phyloP scores from a whole-genome alignment of 2,797 vertebrate species.

The Crenuchus spilurus region DNA sequence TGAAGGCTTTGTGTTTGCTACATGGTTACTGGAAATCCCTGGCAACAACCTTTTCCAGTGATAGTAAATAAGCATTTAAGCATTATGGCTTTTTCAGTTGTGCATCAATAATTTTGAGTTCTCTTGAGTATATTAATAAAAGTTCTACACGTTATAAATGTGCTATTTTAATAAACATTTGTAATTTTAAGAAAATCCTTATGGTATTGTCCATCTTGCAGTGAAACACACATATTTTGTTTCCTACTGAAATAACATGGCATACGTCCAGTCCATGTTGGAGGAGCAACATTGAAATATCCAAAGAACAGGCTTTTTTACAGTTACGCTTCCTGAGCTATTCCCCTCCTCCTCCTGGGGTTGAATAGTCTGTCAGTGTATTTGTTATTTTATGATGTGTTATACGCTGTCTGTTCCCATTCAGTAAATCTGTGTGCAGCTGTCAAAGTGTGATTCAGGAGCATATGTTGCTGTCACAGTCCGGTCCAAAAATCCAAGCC shows the following conservation, averaged over 20 bases:
- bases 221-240: slow-evolving; percentile 1
- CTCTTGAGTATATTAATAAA: too few relatives aligned
- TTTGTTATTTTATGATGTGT: not conserved
- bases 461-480: slow-evolving; percentile 3
- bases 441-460: not conserved
- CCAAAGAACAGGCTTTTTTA: slow-evolving; percentile 5
- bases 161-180: too few relatives aligned
- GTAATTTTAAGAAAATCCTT: too few relatives aligned
- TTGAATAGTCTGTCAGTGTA: slow-evolving; percentile 1
- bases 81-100: too few relatives aligned
- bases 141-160: too few relatives aligned
- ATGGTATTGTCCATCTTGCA: slow-evolving; percentile 4
- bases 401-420: not conserved
- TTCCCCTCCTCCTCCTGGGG: not conserved
- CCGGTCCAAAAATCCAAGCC: not conserved
- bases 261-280: not conserved
- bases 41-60: too few relatives aligned
- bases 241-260: not conserved
- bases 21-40: too few relatives aligned
- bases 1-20: too few relatives aligned
- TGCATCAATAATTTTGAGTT: too few relatives aligned
- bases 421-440: not conserved
- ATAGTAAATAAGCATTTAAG: too few relatives aligned
- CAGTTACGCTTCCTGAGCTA: not conserved
- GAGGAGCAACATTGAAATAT: slow-evolving; percentile 10